phyloP scores from a whole-genome alignment of 2,113 vertebrate species.

The Aphyosemion australe region DNA sequence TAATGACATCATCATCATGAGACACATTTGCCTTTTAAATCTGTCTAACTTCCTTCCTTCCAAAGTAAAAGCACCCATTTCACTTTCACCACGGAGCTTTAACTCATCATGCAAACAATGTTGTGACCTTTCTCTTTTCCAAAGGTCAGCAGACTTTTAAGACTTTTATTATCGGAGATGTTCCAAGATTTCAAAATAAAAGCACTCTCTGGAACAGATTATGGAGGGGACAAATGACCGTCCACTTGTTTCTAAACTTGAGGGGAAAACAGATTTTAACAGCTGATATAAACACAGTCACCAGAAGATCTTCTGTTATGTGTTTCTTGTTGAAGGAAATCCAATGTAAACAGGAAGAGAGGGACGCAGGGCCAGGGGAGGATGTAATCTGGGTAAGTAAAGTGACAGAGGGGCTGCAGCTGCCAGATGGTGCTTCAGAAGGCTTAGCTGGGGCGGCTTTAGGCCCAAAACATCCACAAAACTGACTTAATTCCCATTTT shows the following conservation, averaged over 20 bases:
- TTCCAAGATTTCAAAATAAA: background rate
- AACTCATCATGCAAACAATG: background rate
- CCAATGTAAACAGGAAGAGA: constrained; percentile 17
- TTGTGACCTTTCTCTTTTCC: background rate
- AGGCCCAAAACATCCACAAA: constrained; percentile 53
- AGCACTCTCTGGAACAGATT: background rate
- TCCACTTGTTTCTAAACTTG: constrained; percentile 23
- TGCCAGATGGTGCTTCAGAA: constrained; percentile 75
- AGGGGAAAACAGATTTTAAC: constrained; percentile 13
- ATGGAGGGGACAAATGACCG: background rate
- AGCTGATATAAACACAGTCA: background rate
- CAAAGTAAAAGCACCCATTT: background rate
- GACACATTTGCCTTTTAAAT: constrained; percentile 12
- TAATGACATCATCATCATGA: background rate
- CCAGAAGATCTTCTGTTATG: constrained; percentile 15
- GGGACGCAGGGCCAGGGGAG: constrained; percentile 45
- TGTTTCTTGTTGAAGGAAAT: constrained; percentile 8
- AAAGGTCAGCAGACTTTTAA: background rate
- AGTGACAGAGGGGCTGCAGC: constrained; percentile 49
- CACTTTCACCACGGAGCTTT: background rate
- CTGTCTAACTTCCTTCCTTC: background rate
- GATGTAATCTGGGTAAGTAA: constrained; percentile 65
- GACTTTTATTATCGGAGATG: too few species aligned
- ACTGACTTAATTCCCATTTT: constrained; percentile 39
- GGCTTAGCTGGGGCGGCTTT: constrained; percentile 64